Percentiles rank a stretch among this genome's conserved stretches.
Conservation (phyloP, 2,888 invertebrate species). For the Morpho deidamia region DNA sequence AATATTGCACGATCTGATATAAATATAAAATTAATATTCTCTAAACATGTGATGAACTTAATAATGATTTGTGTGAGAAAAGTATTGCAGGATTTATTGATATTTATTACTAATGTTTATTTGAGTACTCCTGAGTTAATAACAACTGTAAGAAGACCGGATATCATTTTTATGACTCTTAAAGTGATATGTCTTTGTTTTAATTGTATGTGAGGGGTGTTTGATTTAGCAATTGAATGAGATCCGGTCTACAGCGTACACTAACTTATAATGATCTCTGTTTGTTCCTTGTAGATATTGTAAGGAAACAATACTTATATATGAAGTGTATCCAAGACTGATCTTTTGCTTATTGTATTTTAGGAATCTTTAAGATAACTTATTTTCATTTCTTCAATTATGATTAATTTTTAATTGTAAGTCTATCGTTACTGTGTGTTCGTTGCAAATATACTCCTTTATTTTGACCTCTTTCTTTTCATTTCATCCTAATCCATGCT, state of each 20-base stretch:
- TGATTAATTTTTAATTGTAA: constrained; percentile 52
- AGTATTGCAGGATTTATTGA: constrained; percentile 10
- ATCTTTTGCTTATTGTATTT: constrained; percentile 44
- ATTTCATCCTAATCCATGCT: constrained; percentile 75
- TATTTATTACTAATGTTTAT: constrained; percentile 16
- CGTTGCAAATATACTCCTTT: constrained; percentile 78
- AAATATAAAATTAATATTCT: too few species aligned
- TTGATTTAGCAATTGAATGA: constrained; percentile 8
- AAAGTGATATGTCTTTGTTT: neutral
- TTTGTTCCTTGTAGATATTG: constrained; percentile 59
- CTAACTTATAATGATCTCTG: constrained; percentile 56
- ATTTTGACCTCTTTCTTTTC: constrained; percentile 75
- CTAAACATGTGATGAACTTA: too few species aligned
- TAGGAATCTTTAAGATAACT: constrained; percentile 36
- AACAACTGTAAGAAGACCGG: constrained; percentile 19
- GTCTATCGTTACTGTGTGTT: constrained; percentile 73
- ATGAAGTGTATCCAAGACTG: constrained; percentile 43
- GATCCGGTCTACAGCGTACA: constrained; percentile 19
- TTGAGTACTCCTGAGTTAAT: constrained; percentile 9
- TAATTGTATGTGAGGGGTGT: neutral
- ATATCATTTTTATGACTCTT: constrained; percentile 13
- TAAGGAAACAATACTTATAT: constrained; percentile 37
- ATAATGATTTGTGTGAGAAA: constrained; percentile 1
- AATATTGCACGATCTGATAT: too few species aligned
- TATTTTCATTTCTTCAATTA: constrained; percentile 57